Base-by-base conservation (phyloP, 2,888 invertebrate genomes). In the Lobophora halterata region DNA sequence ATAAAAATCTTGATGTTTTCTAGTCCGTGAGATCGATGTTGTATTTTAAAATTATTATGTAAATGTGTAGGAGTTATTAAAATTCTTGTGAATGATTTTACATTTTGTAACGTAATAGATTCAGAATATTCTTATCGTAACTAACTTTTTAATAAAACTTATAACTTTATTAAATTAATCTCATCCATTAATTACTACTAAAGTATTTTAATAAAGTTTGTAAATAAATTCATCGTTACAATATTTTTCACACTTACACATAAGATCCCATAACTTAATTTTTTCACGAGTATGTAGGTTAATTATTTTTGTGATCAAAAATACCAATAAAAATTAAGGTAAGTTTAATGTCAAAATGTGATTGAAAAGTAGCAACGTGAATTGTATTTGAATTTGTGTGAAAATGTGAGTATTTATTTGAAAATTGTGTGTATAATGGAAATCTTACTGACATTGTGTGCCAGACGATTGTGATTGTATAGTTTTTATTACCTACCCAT, bases 381-480 rank as follows among this genome's bases (percentile, higher is more conserved):
- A n/a, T n/a, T n/a, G 11, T 21, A 18, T 16, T 34, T 17, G 24
- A 32, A 21, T 7, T 27, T 23, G 24, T 40, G 23, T 23, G 25
- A 20, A 21, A 26, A 13, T 29, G 19, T 35, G 21, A 18, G 5
- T 41, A 24, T 32, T 21, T 28, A 9, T 32, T 31, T 35, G 35
- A 25, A 26, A 36, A 32, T 25, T 46, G 28, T 40, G 40, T 36
- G 25, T 13, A 32, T 32, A 19, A 10, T 23, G 10, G 1, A 5
- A 4, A 24, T 30, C n/a, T 31, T 35, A 36, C 28, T 62, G 70
- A 78, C 66, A 62, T 61, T 52, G 80, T 75, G 81, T 83, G 83
- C 81, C 83, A 85, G 81, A 79, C 69, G 73, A 74, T 71, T 82
- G 83, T 85, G 80, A 83, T 83, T 78, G 74, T 74, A 58, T 56